Evolutionary conservation across 1,140 invertebrate species (phyloP).

Genomic region (Hycleus phaleratus): DNA sequence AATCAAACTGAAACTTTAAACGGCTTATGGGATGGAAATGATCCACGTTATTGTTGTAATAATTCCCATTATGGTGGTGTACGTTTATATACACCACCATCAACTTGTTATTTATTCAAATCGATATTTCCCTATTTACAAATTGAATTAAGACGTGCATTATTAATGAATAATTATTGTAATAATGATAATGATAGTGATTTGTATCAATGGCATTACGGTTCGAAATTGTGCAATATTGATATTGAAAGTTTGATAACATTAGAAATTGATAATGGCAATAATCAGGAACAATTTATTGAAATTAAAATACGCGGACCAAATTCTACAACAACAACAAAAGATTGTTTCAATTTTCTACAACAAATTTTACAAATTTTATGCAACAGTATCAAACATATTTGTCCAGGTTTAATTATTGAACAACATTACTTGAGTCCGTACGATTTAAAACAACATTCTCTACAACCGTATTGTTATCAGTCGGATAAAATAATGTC

Average conservation of each 20-base stretch:
- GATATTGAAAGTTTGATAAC: slow-evolving; percentile 66
- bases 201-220: slow-evolving; percentile 73
- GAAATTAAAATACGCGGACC: slow-evolving; percentile 72
- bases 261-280: slow-evolving; percentile 49
- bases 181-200: slow-evolving; percentile 55
- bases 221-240: slow-evolving; percentile 68
- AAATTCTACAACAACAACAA: slow-evolving; percentile 40
- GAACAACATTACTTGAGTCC: slow-evolving; percentile 60
- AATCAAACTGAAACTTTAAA: slow-evolving; percentile 66
- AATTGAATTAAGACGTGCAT: slow-evolving; percentile 56
- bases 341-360: slow-evolving; percentile 65
- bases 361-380: slow-evolving; percentile 50
- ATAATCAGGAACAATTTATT: slow-evolving; percentile 48
- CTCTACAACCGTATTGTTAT: slow-evolving; percentile 50
- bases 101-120: slow-evolving; percentile 53
- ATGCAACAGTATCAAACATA: slow-evolving; percentile 59
- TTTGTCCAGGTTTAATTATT: slow-evolving; percentile 59
- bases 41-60: slow-evolving; percentile 46
- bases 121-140: slow-evolving; percentile 66
- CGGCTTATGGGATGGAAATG: slow-evolving; percentile 64
- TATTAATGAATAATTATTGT: slow-evolving; percentile 41
- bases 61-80: slow-evolving; percentile 61
- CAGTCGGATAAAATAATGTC: slow-evolving; percentile 53
- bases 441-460: slow-evolving; percentile 50
- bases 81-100: slow-evolving; percentile 50